A percentile compares a stretch with the other conserved stretches of the same genome.
Evolutionary conservation across 2,113 vertebrate species (phyloP).

Genomic region (Vulpes vulpes): DNA sequence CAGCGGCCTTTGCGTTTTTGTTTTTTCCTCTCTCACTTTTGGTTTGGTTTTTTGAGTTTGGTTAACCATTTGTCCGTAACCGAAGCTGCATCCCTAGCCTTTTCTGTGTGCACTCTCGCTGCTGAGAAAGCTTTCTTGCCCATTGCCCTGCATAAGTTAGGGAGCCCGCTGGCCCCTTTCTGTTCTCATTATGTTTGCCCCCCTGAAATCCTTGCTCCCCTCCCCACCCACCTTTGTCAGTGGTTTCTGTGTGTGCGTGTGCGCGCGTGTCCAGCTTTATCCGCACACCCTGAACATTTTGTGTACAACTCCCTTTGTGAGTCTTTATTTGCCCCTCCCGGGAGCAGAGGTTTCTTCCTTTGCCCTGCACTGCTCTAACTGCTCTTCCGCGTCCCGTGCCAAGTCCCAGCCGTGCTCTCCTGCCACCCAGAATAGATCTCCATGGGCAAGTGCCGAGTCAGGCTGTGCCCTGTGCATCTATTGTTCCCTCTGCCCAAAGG

Average conservation of each 20-base stretch:
- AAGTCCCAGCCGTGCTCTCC: not conserved
- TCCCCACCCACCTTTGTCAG: not conserved
- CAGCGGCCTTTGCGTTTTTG: constrained; percentile 78
- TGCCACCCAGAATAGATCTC: not conserved
- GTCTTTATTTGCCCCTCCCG: not conserved
- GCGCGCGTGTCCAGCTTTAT: constrained; percentile 49
- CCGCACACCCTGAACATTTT: constrained; percentile 34
- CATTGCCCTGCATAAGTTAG: constrained; percentile 60
- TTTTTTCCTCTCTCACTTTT: constrained; percentile 81
- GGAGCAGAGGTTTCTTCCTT: constrained; percentile 33
- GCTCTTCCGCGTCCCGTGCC: not conserved
- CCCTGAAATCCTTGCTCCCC: not conserved
- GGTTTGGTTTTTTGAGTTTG: constrained; percentile 81
- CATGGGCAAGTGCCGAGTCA: not conserved
- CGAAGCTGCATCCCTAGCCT: constrained; percentile 72
- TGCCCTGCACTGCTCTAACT: not conserved
- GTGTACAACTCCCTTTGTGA: not conserved
- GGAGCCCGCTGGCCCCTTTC: constrained; percentile 38
- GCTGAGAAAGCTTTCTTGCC: constrained; percentile 77
- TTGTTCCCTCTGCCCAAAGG: constrained; percentile 45
- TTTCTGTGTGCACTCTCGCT: constrained; percentile 67
- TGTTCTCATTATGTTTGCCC: not conserved
- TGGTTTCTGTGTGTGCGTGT: constrained; percentile 47
- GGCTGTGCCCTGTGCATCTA: not conserved
- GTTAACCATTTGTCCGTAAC: constrained; percentile 77